phyloP scores from a whole-genome alignment of 2,888 invertebrate species.

The Nysson spinosus region DNA sequence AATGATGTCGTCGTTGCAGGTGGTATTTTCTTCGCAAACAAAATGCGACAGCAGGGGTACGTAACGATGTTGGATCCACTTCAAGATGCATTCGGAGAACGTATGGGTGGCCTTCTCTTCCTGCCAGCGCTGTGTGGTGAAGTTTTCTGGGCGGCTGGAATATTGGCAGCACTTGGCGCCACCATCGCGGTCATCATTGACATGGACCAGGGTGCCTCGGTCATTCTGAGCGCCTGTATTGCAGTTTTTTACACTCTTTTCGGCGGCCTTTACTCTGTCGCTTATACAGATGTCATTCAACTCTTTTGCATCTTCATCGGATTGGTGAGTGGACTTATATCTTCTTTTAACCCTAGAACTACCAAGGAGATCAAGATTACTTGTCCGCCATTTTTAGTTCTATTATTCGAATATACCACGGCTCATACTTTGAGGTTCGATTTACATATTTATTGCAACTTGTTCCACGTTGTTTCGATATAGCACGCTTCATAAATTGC shows the following conservation, averaged over 20 bases:
- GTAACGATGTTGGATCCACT: conserved; percentile 99
- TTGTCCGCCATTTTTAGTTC: no score
- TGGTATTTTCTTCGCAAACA: conserved; percentile 98
- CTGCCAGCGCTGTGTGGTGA: conserved; percentile 98
- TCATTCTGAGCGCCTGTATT: conserved; percentile 96
- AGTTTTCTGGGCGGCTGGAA: conserved; percentile 99
- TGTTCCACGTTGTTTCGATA: no score
- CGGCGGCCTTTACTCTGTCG: conserved; percentile 98
- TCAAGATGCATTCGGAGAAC: conserved; percentile 96
- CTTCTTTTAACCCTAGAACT: no score
- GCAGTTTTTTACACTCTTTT: conserved; percentile 98
- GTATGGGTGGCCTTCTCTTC: conserved; percentile 98
- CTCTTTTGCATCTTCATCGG: conserved; percentile 98
- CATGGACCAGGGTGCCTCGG: conserved; percentile 94
- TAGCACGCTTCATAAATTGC: no score
- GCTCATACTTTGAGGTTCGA: no score
- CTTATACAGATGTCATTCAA: conserved; percentile 99
- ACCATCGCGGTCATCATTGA: conserved; percentile 98
- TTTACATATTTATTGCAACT: no score
- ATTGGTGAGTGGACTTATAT: conserved; percentile 80
- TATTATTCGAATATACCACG: no score
- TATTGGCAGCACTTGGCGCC: conserved; percentile 96
- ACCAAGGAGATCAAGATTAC: no score
- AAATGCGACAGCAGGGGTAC: conserved; percentile 98
- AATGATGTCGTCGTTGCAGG: conserved; percentile 79